Evolutionary conservation across 2,113 vertebrate species (phyloP).

Genomic region (Ramphastos sulfuratus): DNA sequence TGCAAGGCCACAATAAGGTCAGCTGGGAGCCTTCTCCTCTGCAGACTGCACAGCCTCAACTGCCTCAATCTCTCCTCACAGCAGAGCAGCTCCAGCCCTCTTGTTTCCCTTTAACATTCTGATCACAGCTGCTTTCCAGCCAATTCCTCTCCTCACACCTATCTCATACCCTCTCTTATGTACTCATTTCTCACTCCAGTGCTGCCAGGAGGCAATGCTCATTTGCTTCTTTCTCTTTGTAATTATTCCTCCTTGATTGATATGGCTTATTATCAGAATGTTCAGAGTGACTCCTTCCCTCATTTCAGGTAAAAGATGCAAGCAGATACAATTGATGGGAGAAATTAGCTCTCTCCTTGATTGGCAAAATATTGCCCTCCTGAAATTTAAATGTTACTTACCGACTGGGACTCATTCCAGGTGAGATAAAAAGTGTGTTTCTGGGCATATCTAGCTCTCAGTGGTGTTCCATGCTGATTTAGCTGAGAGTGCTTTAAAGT

Average conservation of each 20-base stretch:
- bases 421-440: not conserved
- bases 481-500: not conserved
- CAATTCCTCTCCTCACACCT: constrained; percentile 45
- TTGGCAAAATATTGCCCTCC: constrained; percentile 37
- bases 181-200: constrained; percentile 69
- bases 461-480: not conserved
- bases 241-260: constrained; percentile 68
- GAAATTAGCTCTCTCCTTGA: constrained; percentile 55
- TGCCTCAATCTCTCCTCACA: no score
- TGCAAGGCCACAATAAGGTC: no score
- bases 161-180: not conserved
- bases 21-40: no score
- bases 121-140: constrained; percentile 36
- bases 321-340: constrained; percentile 48
- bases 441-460: not conserved
- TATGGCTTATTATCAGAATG: constrained; percentile 61
- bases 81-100: no score
- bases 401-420: not conserved
- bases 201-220: constrained; percentile 53
- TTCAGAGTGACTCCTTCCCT: constrained; percentile 54
- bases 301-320: constrained; percentile 54
- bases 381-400: constrained; percentile 23
- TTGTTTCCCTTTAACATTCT: constrained; percentile 44
- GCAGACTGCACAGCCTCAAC: no score
- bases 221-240: constrained; percentile 52